A percentile compares a stretch with the other conserved stretches of the same genome.
These are phyloP conservation scores for Plutomurus gul DNA, from an alignment of 1,140 invertebrate genomes.

Conservation along the genomic window DNA sequence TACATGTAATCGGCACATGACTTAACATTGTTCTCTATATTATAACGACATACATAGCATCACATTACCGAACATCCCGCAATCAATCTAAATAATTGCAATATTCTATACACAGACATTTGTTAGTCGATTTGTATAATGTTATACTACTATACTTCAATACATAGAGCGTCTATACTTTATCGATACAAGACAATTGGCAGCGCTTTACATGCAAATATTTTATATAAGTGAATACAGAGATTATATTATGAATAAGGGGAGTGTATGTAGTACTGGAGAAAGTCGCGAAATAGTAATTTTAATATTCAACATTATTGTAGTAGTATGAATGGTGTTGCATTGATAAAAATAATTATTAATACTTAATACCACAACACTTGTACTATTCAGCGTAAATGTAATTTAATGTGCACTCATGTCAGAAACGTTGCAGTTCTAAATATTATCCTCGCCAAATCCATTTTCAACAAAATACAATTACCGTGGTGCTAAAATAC, in stretches of 20 bases:
- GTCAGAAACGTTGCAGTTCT: no score
- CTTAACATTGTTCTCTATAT: no score
- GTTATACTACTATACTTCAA: background rate
- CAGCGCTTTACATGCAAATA: background rate
- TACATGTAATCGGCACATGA: no score
- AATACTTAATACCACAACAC: conserved; percentile 4
- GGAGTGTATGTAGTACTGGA: background rate
- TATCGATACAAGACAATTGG: background rate
- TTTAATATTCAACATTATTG: background rate
- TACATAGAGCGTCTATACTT: no score
- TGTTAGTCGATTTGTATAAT: background rate
- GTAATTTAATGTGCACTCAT: no score
- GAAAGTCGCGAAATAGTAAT: background rate
- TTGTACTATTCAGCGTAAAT: conserved; percentile 26
- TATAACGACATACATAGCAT: no score
- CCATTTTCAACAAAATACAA: no score
- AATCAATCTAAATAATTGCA: no score
- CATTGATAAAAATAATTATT: conserved; percentile 11
- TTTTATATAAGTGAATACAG: no score
- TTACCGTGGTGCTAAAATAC: no score
- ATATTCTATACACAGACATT: background rate
- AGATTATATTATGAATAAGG: background rate
- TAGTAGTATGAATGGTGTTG: background rate
- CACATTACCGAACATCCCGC: no score
- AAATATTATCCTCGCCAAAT: no score